A percentile compares a stretch with the other conserved stretches of the same genome.
Conservation (phyloP, 2,113 vertebrate genomes). For the Oreotrochilus melanogaster region DNA sequence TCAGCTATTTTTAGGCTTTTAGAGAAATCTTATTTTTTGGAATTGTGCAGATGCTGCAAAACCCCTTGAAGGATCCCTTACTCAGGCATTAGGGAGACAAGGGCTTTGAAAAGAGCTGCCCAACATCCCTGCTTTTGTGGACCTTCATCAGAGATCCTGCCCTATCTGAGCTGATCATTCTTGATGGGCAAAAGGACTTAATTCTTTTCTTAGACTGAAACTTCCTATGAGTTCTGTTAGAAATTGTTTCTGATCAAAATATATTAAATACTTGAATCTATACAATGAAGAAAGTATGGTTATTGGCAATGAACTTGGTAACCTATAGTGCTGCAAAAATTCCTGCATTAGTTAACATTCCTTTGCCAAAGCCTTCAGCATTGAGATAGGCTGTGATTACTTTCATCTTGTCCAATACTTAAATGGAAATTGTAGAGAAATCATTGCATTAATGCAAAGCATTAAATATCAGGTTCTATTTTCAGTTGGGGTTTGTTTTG, state of each 20-base stretch:
- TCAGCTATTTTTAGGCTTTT: background rate
- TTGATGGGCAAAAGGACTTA: background rate
- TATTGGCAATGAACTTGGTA: background rate
- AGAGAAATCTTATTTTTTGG: background rate
- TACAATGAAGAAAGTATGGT: background rate
- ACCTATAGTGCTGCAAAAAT: background rate
- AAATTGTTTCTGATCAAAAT: background rate
- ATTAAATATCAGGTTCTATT: background rate
- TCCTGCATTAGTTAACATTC: background rate
- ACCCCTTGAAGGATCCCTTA: background rate
- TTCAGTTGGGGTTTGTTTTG: background rate
- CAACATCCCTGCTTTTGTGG: rapidly evolving
- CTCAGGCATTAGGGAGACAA: background rate
- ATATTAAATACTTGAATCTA: background rate
- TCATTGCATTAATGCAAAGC: background rate
- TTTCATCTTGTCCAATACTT: background rate
- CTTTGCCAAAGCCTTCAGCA: background rate
- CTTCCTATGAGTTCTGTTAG: background rate
- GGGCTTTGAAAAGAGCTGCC: background rate
- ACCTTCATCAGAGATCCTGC: background rate
- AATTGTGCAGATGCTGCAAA: background rate
- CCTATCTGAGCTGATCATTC: background rate
- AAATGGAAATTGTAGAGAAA: background rate
- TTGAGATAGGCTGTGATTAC: background rate
- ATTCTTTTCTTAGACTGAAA: background rate